A percentile compares a stretch with the other conserved stretches of the same genome.
Evolutionary conservation across 2,113 vertebrate genomes (phyloP).

Genomic region (Callocephalon fimbriatum): DNA sequence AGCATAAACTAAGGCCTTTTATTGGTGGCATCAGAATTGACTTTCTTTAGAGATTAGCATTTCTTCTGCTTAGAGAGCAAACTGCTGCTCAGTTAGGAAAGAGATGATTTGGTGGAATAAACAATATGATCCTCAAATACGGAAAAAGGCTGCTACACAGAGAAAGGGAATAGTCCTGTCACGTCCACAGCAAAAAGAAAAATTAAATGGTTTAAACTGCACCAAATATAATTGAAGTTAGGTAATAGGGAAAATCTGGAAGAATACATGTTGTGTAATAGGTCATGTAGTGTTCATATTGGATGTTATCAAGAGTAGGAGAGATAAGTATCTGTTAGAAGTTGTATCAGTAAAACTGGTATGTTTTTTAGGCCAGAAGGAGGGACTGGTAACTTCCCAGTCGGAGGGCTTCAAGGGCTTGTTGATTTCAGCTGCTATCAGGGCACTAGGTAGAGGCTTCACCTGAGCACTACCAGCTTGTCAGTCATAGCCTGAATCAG

Average conservation of each 20-base stretch:
- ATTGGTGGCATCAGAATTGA: background rate
- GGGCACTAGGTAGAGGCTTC: background rate
- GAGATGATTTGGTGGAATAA: background rate
- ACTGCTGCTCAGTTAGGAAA: background rate
- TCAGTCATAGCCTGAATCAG: background rate
- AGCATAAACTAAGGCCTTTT: background rate
- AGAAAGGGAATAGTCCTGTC: background rate
- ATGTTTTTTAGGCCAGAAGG: background rate
- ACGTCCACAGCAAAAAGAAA: background rate
- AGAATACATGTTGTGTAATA: background rate
- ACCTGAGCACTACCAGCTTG: background rate
- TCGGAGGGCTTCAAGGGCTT: background rate
- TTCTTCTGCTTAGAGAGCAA: background rate
- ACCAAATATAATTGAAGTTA: background rate
- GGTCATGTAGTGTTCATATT: background rate
- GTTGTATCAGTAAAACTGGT: background rate
- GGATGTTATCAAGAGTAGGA: background rate
- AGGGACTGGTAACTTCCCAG: background rate
- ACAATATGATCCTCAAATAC: background rate
- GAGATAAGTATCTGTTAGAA: background rate
- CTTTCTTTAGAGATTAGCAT: background rate
- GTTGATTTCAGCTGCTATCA: background rate
- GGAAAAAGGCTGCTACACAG: accelerated
- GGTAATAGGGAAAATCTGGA: background rate
- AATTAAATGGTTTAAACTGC: background rate